Conservation (phyloP, 1,140 invertebrate genomes). For the Helicoverpa armigera region DNA sequence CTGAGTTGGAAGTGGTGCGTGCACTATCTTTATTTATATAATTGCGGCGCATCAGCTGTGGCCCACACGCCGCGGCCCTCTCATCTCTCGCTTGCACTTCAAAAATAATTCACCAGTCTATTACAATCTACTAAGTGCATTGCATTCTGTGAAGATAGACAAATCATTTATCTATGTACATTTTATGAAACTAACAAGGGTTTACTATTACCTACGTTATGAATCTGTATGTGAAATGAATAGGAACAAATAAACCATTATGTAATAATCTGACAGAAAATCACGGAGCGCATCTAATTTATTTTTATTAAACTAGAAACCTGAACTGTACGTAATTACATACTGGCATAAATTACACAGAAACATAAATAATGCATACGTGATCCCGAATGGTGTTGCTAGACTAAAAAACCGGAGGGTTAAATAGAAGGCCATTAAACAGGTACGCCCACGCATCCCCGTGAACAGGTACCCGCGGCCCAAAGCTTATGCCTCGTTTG, state of each 20-base stretch:
- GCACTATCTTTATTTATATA: too few species aligned
- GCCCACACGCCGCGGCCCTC: too few species aligned
- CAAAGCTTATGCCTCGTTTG: conserved; percentile 1
- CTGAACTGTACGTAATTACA: conserved; percentile 2
- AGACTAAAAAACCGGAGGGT: background rate
- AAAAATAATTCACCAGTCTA: too few species aligned
- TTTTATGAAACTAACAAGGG: too few species aligned
- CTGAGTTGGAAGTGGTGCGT: too few species aligned
- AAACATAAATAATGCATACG: conserved; percentile 17
- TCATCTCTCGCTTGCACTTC: too few species aligned
- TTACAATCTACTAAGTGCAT: too few species aligned
- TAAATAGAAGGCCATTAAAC: conserved; percentile 15
- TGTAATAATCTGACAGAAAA: background rate
- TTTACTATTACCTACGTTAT: too few species aligned
- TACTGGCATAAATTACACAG: background rate
- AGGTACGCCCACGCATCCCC: conserved; percentile 14
- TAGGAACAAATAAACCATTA: background rate
- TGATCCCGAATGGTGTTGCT: conserved; percentile 4
- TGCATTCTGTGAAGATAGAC: too few species aligned
- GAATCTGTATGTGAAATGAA: too few species aligned
- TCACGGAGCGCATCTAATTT: background rate
- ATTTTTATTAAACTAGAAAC: background rate
- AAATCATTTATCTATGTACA: too few species aligned
- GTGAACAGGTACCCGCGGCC: background rate
- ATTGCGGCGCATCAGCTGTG: too few species aligned